Conservation (phyloP, 2,888 invertebrate genomes). For the Sarcophaga variegata region DNA sequence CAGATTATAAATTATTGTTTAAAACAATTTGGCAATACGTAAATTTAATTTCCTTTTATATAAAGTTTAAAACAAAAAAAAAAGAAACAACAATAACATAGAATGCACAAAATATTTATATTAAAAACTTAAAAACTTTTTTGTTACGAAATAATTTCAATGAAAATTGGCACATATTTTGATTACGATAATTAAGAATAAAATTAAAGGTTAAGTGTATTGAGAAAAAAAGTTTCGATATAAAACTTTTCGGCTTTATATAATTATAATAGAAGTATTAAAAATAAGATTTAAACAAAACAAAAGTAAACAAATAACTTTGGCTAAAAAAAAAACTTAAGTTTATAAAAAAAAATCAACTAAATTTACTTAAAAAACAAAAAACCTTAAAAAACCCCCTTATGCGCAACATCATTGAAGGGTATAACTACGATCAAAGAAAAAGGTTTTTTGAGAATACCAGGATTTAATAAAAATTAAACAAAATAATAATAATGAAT, state of each 20-base stretch:
- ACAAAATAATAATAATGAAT: neutral
- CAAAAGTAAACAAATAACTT: conserved; percentile 66
- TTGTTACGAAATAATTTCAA: conserved; percentile 40
- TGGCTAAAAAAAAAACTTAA: conserved; percentile 72
- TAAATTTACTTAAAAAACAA: conserved; percentile 5
- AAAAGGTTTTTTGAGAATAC: conserved; percentile 6
- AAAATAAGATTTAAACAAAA: conserved; percentile 44
- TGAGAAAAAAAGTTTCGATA: conserved; percentile 71
- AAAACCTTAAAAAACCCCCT: conserved; percentile 4
- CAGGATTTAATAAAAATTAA: conserved; percentile 44
- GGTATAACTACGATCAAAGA: conserved; percentile 15
- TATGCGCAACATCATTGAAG: conserved; percentile 16
- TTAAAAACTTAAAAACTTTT: conserved; percentile 5
- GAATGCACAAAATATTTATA: conserved; percentile 68
- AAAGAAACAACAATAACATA: conserved; percentile 70
- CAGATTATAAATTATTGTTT: neutral
- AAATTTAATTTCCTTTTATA: conserved; percentile 16
- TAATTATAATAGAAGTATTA: conserved; percentile 33
- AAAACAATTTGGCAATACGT: conserved; percentile 19
- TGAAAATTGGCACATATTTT: conserved; percentile 59
- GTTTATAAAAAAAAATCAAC: conserved; percentile 62
- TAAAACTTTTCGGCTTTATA: conserved; percentile 73
- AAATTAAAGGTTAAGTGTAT: conserved; percentile 28
- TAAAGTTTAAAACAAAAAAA: conserved; percentile 35
- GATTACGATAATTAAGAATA: neutral